A percentile compares a stretch with the other conserved stretches of the same genome.
Evolutionary conservation across 2,797 vertebrate species (phyloP).

Genomic region (Tiaroga cobitis): DNA sequence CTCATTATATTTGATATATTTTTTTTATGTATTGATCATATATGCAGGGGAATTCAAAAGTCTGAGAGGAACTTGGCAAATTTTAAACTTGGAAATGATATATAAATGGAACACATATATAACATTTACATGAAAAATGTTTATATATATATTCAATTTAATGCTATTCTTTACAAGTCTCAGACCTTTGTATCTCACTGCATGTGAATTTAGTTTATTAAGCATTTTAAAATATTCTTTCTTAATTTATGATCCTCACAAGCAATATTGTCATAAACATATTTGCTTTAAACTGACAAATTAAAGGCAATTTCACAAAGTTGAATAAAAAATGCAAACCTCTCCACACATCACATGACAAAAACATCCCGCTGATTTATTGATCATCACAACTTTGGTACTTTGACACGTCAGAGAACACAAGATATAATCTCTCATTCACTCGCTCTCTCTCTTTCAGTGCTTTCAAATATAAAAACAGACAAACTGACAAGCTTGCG

Average conservation of each 20-base stretch:
- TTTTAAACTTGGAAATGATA: neutral
- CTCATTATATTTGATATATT: neutral
- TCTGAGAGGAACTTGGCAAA: neutral
- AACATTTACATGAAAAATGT: too few species aligned
- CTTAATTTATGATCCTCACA: neutral
- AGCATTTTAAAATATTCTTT: too few species aligned
- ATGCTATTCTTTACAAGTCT: neutral
- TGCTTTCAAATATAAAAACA: neutral
- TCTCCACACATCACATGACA: neutral
- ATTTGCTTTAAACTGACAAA: neutral
- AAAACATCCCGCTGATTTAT: constrained; percentile 16
- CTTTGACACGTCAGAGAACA: neutral
- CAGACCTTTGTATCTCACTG: neutral
- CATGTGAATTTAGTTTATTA: neutral
- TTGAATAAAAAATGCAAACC: neutral
- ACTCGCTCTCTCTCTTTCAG: neutral
- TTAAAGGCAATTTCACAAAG: neutral
- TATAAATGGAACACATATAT: neutral
- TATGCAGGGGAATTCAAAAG: neutral
- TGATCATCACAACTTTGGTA: constrained; percentile 26
- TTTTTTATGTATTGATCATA: neutral
- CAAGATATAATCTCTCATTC: neutral
- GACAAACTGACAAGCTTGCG: neutral
- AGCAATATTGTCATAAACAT: neutral
- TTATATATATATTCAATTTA: neutral